phyloP scores from a whole-genome alignment of 1,140 invertebrate genomes.

The Mizuhopecten yessoensis region DNA sequence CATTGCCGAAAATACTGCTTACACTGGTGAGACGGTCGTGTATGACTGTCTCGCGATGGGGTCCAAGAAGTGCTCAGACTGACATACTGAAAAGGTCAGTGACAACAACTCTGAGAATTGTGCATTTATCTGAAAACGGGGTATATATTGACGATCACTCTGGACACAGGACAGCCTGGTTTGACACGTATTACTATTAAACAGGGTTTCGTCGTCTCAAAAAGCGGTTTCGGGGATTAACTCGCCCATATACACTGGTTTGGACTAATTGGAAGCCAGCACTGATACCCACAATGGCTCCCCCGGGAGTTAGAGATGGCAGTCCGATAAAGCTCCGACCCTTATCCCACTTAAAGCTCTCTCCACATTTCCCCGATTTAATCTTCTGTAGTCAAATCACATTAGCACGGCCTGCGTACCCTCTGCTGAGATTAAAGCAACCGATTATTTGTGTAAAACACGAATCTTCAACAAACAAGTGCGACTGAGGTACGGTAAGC shows the following conservation, averaged over 20 bases:
- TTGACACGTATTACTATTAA: too few relatives aligned
- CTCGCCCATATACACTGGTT: not conserved
- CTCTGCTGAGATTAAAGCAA: not conserved
- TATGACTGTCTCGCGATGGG: too few relatives aligned
- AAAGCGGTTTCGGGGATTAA: not conserved
- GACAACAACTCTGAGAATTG: too few relatives aligned
- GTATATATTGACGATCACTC: not conserved
- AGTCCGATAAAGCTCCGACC: not conserved
- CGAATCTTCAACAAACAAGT: not conserved
- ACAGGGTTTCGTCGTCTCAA: not conserved
- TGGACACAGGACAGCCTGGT: too few relatives aligned
- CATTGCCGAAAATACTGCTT: too few relatives aligned
- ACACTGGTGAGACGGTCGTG: too few relatives aligned
- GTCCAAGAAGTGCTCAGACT: too few relatives aligned
- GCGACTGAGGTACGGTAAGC: not conserved
- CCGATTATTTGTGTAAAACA: not conserved
- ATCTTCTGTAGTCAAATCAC: slow-evolving; percentile 3
- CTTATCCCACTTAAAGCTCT: not conserved
- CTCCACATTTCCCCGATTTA: not conserved
- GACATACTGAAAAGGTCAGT: too few relatives aligned
- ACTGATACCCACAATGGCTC: not conserved
- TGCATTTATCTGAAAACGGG: too few relatives aligned
- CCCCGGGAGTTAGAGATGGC: not conserved
- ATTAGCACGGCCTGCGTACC: not conserved
- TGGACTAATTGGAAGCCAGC: not conserved